Percentiles rank a stretch among this genome's conserved stretches.
phyloP scores from a whole-genome alignment of 2,888 invertebrate species.

The Liposcelis brunnea region DNA sequence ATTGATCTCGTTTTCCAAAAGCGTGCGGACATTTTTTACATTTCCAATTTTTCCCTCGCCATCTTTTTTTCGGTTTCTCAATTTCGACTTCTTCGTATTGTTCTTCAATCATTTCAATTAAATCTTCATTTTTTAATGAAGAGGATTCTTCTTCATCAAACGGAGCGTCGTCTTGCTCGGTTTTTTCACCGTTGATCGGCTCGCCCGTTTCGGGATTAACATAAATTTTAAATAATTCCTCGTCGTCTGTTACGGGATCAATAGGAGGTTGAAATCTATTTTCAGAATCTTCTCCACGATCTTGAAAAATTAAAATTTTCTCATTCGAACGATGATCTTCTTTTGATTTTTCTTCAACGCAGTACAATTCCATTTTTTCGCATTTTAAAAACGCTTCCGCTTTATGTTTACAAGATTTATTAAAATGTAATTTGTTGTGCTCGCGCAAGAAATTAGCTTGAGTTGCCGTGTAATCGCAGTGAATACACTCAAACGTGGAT shows the following conservation, averaged over 20 bases:
- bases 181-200: conserved; percentile 17
- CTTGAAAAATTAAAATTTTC: conserved; percentile 20
- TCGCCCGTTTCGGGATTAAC: conserved; percentile 28
- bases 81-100: conserved; percentile 1
- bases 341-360: conserved; percentile 28
- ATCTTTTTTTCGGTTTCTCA: conserved; percentile 20
- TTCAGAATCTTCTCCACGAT: conserved; percentile 15
- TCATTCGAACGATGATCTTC: conserved; percentile 17
- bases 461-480: conserved; percentile 65
- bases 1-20: conserved; percentile 71
- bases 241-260: conserved; percentile 14
- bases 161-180: background rate
- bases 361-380: conserved; percentile 38
- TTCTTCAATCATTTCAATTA: conserved; percentile 12
- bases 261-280: conserved; percentile 15
- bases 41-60: conserved; percentile 62
- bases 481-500: conserved; percentile 51
- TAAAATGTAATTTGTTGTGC: conserved; percentile 64
- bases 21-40: conserved; percentile 76
- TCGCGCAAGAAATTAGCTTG: conserved; percentile 58
- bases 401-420: conserved; percentile 33
- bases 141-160: conserved; percentile 2
- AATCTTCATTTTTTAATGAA: conserved; percentile 8
- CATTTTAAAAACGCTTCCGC: conserved; percentile 44
- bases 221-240: conserved; percentile 23